Conservation (phyloP, 1,140 invertebrate genomes). For the Gryllus bimaculatus region DNA sequence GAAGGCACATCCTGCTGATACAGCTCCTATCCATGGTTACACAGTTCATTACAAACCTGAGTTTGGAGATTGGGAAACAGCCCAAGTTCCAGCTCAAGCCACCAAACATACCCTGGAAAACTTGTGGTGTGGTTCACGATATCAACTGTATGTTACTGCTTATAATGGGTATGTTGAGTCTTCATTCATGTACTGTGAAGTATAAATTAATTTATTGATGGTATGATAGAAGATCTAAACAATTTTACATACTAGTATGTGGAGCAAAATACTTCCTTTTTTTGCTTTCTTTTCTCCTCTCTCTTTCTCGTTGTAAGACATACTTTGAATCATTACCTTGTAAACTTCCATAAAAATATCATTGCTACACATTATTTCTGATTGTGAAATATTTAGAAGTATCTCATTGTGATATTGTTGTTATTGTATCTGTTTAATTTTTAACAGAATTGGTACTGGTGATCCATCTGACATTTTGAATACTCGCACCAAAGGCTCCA, state of each 20-base stretch:
- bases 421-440: conserved; percentile 14
- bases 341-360: not conserved
- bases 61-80: conserved; percentile 85
- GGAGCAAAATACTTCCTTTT: too few relatives aligned
- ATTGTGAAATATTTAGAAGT: too few relatives aligned
- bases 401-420: not conserved
- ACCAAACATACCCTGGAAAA: conserved; percentile 79
- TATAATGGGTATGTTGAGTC: conserved; percentile 61
- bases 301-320: too few relatives aligned
- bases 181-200: too few relatives aligned
- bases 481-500: conserved; percentile 76
- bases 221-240: too few relatives aligned
- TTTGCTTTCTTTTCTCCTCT: too few relatives aligned
- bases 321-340: too few relatives aligned
- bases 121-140: conserved; percentile 81
- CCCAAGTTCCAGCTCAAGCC: conserved; percentile 60
- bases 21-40: conserved; percentile 70
- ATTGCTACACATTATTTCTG: too few relatives aligned
- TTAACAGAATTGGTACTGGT: conserved; percentile 71
- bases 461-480: conserved; percentile 79
- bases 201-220: too few relatives aligned
- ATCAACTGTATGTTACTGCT: conserved; percentile 82
- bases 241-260: too few relatives aligned
- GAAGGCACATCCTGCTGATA: conserved; percentile 62
- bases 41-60: conserved; percentile 89